phyloP scores from a whole-genome alignment of 2,888 invertebrate species.

The Dryomyza anilis region DNA sequence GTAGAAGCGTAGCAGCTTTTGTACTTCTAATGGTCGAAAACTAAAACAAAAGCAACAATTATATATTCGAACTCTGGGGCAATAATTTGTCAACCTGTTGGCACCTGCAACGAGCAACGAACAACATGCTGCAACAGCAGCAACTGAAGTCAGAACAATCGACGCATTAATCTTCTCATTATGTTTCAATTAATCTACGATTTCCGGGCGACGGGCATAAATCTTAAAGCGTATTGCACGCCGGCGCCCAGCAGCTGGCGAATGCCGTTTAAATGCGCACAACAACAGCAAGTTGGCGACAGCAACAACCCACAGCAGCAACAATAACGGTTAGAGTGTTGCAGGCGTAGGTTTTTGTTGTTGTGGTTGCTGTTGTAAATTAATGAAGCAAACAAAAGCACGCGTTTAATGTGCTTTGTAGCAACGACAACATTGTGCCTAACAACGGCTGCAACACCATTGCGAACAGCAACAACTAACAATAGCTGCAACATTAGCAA shows the following conservation, averaged over 20 bases:
- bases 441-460: neutral
- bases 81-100: neutral
- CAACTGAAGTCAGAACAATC: neutral
- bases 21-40: neutral
- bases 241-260: neutral
- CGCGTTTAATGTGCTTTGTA: neutral
- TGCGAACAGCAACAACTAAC: neutral
- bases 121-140: neutral
- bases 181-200: constrained; percentile 2
- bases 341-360: neutral
- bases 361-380: constrained; percentile 6
- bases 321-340: too few species aligned
- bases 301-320: neutral
- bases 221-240: neutral
- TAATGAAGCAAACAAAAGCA: too few species aligned
- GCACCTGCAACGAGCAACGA: neutral
- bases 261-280: neutral
- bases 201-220: neutral
- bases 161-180: neutral
- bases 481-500: neutral
- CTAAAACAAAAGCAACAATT: neutral
- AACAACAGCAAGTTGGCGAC: neutral
- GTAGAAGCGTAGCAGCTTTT: neutral
- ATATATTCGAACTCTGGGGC: neutral
- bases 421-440: neutral